Conservation (phyloP, 2,797 vertebrate species). For the Typhlichthys eigenmanni region DNA sequence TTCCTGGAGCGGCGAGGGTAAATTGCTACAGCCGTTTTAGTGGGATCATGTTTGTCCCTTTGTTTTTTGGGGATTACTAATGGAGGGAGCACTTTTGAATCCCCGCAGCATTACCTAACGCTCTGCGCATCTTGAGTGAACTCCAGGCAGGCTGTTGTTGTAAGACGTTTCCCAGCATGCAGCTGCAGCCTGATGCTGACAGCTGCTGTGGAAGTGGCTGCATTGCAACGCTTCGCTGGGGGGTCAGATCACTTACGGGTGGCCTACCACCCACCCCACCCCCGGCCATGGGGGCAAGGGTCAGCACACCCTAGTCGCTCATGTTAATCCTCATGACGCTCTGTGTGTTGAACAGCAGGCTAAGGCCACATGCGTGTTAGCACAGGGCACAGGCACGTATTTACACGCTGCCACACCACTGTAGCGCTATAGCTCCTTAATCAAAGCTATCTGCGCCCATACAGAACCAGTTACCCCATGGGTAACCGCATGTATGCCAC, state of each 20-base stretch:
- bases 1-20: constrained; percentile 21
- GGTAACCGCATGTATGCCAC: too few species aligned
- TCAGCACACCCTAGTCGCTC: constrained; percentile 31
- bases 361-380: too few species aligned
- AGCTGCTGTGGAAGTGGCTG: constrained; percentile 28
- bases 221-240: constrained; percentile 44
- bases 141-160: constrained; percentile 56
- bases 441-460: too few species aligned
- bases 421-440: too few species aligned
- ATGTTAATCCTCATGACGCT: constrained; percentile 34
- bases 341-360: constrained; percentile 7
- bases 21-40: constrained; percentile 22
- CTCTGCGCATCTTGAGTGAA: constrained; percentile 47
- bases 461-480: too few species aligned
- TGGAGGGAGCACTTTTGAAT: constrained; percentile 17
- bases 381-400: too few species aligned
- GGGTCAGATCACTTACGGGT: constrained; percentile 20
- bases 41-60: constrained; percentile 33
- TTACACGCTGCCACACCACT: too few species aligned
- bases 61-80: constrained; percentile 32
- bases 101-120: constrained; percentile 49
- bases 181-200: constrained; percentile 17
- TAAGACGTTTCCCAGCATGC: constrained; percentile 41
- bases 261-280: constrained; percentile 3
- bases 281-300: constrained; percentile 37